A percentile compares a stretch with the other conserved stretches of the same genome.
Evolutionary conservation across 1,140 invertebrate genomes (phyloP).

Genomic region (Saxidomus purpurata): DNA sequence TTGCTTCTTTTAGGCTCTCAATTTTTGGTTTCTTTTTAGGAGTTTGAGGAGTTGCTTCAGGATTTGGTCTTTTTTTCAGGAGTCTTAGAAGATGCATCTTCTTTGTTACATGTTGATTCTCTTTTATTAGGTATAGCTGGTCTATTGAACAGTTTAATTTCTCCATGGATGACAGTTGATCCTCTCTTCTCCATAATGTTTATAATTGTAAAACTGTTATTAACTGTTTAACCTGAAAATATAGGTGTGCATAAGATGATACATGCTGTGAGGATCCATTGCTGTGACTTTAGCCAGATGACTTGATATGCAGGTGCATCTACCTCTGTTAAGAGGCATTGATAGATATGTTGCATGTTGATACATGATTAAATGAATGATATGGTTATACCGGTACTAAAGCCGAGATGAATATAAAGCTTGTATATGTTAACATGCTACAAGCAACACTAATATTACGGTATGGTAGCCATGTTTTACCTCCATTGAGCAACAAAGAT

Average conservation of each 20-base stretch:
- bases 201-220: neutral
- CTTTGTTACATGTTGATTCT: neutral
- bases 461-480: too few relatives aligned
- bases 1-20: neutral
- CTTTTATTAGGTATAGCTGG: neutral
- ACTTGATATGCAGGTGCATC: constrained; percentile 19
- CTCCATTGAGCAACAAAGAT: too few relatives aligned
- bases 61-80: too few relatives aligned
- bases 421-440: too few relatives aligned
- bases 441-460: too few relatives aligned
- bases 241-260: neutral
- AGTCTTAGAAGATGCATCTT: neutral
- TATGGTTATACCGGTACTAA: neutral
- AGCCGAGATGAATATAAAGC: too few relatives aligned
- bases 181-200: neutral
- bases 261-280: neutral
- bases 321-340: neutral
- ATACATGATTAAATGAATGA: neutral
- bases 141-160: neutral
- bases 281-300: constrained; percentile 19
- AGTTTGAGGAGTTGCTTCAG: neutral
- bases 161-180: neutral
- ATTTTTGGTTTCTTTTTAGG: neutral
- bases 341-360: neutral
- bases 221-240: neutral